Evolutionary conservation across 2,797 vertebrate genomes (phyloP).

Genomic region (Pseudomugil gertrudae): DNA sequence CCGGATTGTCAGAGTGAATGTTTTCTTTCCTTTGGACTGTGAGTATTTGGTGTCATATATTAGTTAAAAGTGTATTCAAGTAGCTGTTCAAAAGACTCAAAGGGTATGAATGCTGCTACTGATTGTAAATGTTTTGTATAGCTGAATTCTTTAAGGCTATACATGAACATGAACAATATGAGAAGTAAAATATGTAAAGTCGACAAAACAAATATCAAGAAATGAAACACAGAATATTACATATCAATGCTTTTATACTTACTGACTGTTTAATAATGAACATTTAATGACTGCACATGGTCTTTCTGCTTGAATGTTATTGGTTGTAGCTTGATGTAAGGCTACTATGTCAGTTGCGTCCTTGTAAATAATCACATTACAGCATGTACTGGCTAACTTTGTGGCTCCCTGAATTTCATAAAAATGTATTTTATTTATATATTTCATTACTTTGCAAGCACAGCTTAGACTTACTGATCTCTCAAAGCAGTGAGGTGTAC

Average conservation of each 20-base stretch:
- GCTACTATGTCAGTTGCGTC: constrained; percentile 36
- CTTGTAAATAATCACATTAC: constrained; percentile 44
- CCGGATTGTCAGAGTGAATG: constrained; percentile 45
- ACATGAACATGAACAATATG: constrained; percentile 14
- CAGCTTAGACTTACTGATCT: constrained; percentile 26
- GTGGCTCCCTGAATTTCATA: constrained; percentile 59
- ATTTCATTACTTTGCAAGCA: constrained; percentile 16
- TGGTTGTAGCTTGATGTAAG: constrained; percentile 52
- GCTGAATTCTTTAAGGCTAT: constrained; percentile 17
- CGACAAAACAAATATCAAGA: constrained; percentile 6
- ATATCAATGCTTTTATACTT: constrained; percentile 20
- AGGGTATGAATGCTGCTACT: constrained; percentile 35
- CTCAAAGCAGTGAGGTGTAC: constrained; percentile 31
- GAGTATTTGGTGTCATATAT: constrained; percentile 36
- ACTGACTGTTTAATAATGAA: constrained; percentile 32
- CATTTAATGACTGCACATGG: constrained; percentile 56
- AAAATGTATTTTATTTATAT: constrained; percentile 22
- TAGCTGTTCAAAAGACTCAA: constrained; percentile 31
- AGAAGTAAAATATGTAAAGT: constrained; percentile 12
- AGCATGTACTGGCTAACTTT: constrained; percentile 51
- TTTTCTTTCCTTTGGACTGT: constrained; percentile 58
- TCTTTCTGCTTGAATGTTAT: constrained; percentile 28
- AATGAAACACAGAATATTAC: constrained; percentile 30
- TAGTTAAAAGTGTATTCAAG: constrained; percentile 36
- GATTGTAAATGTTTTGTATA: constrained; percentile 31